These are phyloP conservation scores for Drosophila mercatorum DNA, from an alignment of 2,888 invertebrate genomes.

Conservation along the genomic window DNA sequence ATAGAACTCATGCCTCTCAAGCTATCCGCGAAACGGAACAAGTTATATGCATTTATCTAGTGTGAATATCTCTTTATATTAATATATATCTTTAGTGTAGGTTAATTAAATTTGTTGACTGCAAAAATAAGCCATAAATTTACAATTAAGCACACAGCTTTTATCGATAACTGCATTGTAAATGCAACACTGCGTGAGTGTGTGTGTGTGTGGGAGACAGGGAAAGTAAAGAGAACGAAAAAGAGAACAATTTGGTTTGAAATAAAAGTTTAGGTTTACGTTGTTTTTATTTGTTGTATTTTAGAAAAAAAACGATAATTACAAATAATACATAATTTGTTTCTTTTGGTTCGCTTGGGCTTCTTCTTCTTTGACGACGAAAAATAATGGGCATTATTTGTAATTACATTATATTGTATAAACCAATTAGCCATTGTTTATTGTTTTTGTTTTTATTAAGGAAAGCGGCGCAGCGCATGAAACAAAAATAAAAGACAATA, in stretches of 20 bases:
- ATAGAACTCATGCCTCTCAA: constrained; percentile 50
- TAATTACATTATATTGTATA: constrained; percentile 47
- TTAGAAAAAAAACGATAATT: constrained; percentile 71
- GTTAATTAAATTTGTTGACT: not conserved
- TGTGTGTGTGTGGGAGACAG: constrained; percentile 4
- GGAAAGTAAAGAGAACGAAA: not conserved
- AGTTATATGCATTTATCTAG: not conserved
- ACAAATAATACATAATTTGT: constrained; percentile 79
- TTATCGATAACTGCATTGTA: constrained; percentile 5
- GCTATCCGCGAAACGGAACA: constrained; percentile 11
- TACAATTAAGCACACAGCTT: not conserved
- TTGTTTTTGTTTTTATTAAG: constrained; percentile 31
- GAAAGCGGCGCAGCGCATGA: constrained; percentile 62
- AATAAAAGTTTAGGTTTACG: constrained; percentile 47
- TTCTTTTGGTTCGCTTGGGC: constrained; percentile 76
- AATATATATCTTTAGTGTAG: constrained; percentile 1
- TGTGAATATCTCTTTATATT: not conserved
- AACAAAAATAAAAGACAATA: constrained; percentile 55
- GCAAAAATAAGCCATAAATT: not conserved
- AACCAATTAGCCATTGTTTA: constrained; percentile 56
- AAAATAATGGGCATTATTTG: constrained; percentile 57
- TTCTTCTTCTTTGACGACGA: constrained; percentile 55
- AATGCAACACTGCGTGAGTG: constrained; percentile 3
- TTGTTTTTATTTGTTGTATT: constrained; percentile 73
- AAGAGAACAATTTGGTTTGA: constrained; percentile 1